Evolutionary conservation across 2,888 invertebrate genomes (phyloP), one percentile per base, ranked within the genome.

Genomic region (Zygothrica quintamaculata): DNA sequence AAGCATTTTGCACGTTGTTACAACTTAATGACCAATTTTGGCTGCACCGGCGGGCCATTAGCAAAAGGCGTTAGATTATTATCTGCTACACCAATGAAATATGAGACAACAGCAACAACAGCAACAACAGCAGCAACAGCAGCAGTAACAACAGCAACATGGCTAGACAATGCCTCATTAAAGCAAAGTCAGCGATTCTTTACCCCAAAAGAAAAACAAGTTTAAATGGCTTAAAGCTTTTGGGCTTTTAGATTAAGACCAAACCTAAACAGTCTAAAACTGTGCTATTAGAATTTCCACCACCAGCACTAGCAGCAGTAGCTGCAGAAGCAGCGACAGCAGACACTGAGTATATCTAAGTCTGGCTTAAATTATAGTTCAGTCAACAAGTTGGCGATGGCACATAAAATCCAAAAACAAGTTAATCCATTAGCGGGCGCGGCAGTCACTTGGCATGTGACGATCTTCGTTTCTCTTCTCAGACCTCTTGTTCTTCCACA

Each of bases 361-460:
- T 18, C 9, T 46, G 44, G 33, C n/a, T 72, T 57, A 66, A 84
- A 76, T 84, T 78, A 76, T 87, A 62, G 74, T 55, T 57, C 22
- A 22, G 18, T 22, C 18, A 46, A 22, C 13, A 43, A 39, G 29
- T 39, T 9, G 55, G 55, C 29, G 53, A 39, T 65, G 33, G 48
- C 74, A 60, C 76, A 81, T 82, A 78, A 87, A 81, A 69, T 68
- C 58, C 44, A 64, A 46, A 82, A 82, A 82, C 82, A 82, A 87
- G 87, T 82, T 87, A 87, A 82, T 82, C 87, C 82, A 82, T 82
- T 82, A 87, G 85, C 62, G 65, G 61, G 71, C 70, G 72, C 65
- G 66, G 74, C 43, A 5, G n/a, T 42, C 47, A 43, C 39, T n/a
- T 36, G 16, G 4, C 40, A 29, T 31, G 18, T 22, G 18, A 22